Evolutionary conservation across 2,888 invertebrate genomes (phyloP), one percentile per base, ranked within the genome.

Genomic region (Argynnis bischoffii): DNA sequence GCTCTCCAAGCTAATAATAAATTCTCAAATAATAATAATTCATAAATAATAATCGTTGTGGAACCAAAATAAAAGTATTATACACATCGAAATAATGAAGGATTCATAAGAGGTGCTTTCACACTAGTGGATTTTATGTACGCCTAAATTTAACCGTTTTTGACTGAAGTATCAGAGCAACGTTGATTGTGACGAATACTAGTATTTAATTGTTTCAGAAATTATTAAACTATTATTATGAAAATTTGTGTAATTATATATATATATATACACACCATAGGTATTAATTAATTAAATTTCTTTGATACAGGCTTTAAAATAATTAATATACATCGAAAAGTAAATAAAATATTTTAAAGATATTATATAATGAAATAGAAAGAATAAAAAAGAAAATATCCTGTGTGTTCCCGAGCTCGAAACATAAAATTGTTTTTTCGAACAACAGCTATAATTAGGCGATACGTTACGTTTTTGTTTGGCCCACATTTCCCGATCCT

Each of bases 401-500:
- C 83, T 81, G 91, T 92, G 90, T 89, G 89, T 76, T 69, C 78
- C 82, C 78, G 76, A 74, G 79, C 82, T 80, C 74, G 79, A 82
- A 81, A 88, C 88, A 89, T 89, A 88, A 92, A 92, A 92, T 92
- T 92, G 91, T 92, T 92, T 92, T 91, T 92, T 90, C 84, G 83
- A 82, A 78, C 89, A 88, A 91, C 87, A 88, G 86, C 92, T 92
- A 92, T 92, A 92, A 92, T 92, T 92, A 92, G 89, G 83, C 89
- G 87, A 90, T 92, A 87, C 87, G 90, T 91, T 90, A 89, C 88
- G 89, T 92, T 92, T 92, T 92, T 92, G 92, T 92, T 91, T 92
- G 92, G 90, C 90, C 91, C 92, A 92, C 92, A 92, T 92, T 90
- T 92, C 89, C 88, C 90, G 90, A 91, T 91, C 91, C 91, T 90